These are phyloP conservation scores for Tetraodon nigroviridis DNA, from an alignment of 2,113 vertebrate species.

Conservation along the genomic window DNA sequence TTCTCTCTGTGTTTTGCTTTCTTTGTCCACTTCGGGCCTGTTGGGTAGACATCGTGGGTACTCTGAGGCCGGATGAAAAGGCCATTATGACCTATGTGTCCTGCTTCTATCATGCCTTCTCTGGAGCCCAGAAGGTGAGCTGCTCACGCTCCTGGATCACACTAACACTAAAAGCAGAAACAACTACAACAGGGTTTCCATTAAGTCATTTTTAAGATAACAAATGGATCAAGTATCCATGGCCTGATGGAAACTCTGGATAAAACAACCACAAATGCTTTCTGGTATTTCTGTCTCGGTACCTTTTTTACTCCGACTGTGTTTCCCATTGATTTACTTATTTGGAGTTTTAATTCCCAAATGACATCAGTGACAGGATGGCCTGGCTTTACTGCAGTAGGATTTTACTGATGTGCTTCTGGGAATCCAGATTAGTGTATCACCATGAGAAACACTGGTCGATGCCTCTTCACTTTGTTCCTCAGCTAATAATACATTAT, in stretches of 20 bases:
- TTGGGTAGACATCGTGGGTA: constrained; percentile 93
- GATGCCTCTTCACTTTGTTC: constrained; percentile 22
- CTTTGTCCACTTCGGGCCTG: constrained; percentile 39
- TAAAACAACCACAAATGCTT: constrained; percentile 1
- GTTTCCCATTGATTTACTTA: constrained; percentile 11
- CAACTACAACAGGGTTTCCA: constrained; percentile 26
- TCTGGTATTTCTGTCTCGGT: constrained; percentile 24
- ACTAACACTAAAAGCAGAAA: constrained; percentile 19
- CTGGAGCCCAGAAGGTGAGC: constrained; percentile 99
- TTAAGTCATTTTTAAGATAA: not conserved
- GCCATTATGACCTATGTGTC: constrained; percentile 99
- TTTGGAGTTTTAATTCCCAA: constrained; percentile 3
- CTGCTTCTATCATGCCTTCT: constrained; percentile 99
- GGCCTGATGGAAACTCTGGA: constrained; percentile 31
- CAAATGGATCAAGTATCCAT: not conserved
- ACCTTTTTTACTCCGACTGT: constrained; percentile 8
- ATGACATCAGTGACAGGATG: not conserved
- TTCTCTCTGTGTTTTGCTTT: constrained; percentile 24
- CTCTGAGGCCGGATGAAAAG: constrained; percentile 97
- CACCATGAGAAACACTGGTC: constrained; percentile 28
- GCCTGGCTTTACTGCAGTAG: not conserved
- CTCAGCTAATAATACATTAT: constrained; percentile 1
- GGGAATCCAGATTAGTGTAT: constrained; percentile 1
- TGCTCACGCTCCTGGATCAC: constrained; percentile 57
- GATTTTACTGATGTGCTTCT: not conserved